These are phyloP conservation scores for Karalla daura DNA, from an alignment of 2,797 vertebrate genomes.

Conservation along the genomic window DNA sequence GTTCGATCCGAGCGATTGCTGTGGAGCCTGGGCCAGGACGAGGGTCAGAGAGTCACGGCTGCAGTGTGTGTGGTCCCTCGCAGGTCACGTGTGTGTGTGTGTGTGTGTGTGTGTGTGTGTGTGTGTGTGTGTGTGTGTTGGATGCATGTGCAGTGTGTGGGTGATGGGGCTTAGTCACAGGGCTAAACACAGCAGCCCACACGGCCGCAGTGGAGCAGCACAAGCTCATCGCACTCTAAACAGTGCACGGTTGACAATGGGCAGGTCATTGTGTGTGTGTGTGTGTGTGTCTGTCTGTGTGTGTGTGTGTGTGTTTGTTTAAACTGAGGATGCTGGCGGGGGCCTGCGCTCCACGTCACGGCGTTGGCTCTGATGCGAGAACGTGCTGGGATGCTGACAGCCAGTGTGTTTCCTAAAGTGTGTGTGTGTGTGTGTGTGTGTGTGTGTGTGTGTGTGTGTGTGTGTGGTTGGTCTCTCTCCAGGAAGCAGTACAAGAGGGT, in stretches of 20 bases:
- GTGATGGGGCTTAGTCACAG: slow-evolving; percentile 67
- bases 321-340: slow-evolving; percentile 34
- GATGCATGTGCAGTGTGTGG: slow-evolving; percentile 62
- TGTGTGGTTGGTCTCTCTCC: slow-evolving; percentile 2
- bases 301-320: slow-evolving; percentile 57
- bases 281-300: slow-evolving; percentile 63
- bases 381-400: not conserved
- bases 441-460: no score
- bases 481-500: slow-evolving; percentile 91
- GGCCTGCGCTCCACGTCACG: slow-evolving; percentile 14
- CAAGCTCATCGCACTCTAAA: slow-evolving; percentile 55
- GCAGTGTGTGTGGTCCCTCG: slow-evolving; percentile 75
- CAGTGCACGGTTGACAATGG: slow-evolving; percentile 31
- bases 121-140: slow-evolving; percentile 50
- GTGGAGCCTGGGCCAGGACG: slow-evolving; percentile 26
- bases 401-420: no score
- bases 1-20: slow-evolving; percentile 55
- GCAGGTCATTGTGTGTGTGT: slow-evolving; percentile 14
- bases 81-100: slow-evolving; percentile 51
- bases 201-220: slow-evolving; percentile 53
- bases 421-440: no score
- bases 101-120: slow-evolving; percentile 45
- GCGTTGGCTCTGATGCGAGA: not conserved
- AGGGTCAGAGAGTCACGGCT: slow-evolving; percentile 62
- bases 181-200: slow-evolving; percentile 73